Percentiles rank a stretch among this genome's conserved stretches.
phyloP scores from a whole-genome alignment of 2,113 vertebrate genomes.

The Microcebus lehilahytsara region DNA sequence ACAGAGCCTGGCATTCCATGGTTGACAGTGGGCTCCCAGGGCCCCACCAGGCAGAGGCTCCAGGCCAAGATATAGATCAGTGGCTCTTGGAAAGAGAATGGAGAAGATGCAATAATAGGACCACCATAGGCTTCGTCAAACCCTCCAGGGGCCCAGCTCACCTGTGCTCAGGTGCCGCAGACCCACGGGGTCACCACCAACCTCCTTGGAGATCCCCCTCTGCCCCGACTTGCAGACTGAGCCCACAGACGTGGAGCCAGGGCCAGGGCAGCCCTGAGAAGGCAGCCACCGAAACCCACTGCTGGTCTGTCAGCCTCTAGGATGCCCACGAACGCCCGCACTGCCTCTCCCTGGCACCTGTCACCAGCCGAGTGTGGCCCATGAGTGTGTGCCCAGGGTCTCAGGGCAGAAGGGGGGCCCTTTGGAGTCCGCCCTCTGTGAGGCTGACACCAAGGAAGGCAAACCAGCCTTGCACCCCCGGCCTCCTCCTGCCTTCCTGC shows the following conservation, averaged over 20 bases:
- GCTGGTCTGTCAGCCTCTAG: neutral
- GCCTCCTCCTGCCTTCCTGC: neutral
- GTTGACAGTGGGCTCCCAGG: neutral
- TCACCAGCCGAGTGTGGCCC: too few species aligned
- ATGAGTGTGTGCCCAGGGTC: neutral
- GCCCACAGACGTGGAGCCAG: neutral
- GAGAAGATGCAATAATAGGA: too few species aligned
- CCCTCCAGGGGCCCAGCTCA: neutral
- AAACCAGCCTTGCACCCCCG: too few species aligned
- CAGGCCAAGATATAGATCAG: neutral
- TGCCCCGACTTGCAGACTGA: neutral
- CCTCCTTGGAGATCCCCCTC: neutral
- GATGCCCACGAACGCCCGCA: accelerated
- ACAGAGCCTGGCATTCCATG: neutral
- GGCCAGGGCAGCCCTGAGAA: neutral
- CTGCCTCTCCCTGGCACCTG: neutral
- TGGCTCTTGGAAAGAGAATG: too few species aligned
- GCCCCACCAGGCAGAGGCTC: neutral
- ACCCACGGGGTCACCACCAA: neutral
- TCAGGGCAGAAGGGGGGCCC: neutral
- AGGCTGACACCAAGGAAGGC: neutral
- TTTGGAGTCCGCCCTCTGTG: neutral
- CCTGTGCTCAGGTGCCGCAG: neutral
- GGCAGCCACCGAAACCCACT: too few species aligned
- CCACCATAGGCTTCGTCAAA: accelerated